Evolutionary conservation across 2,113 vertebrate species (phyloP).

Genomic region (Sceloporus undulatus): DNA sequence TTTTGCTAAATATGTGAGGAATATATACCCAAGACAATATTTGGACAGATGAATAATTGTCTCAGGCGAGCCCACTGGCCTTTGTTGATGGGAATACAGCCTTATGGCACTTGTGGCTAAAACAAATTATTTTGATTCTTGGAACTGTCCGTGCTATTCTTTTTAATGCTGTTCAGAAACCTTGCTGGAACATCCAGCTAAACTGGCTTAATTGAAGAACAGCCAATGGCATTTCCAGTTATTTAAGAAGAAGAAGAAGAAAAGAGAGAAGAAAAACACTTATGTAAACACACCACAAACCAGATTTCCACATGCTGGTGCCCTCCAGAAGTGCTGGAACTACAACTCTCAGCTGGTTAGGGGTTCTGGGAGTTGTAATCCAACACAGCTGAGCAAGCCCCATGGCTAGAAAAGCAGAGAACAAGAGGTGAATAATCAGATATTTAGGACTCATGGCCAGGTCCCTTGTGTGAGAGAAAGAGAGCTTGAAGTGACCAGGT

Average conservation of each 20-base stretch:
- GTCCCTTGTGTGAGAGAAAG: neutral
- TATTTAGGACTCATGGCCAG: neutral
- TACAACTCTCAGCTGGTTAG: neutral
- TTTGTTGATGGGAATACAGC: neutral
- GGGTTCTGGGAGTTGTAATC: neutral
- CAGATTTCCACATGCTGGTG: neutral
- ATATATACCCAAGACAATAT: neutral
- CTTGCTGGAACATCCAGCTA: neutral
- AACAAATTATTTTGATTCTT: neutral
- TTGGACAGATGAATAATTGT: neutral
- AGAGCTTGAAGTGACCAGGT: neutral
- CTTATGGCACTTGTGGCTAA: neutral
- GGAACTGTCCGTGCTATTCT: neutral
- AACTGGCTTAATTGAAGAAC: constrained; percentile 7
- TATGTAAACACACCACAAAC: neutral
- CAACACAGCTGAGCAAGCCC: neutral
- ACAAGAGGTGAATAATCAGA: neutral
- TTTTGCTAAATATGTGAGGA: neutral
- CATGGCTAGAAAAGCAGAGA: neutral
- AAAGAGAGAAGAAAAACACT: neutral
- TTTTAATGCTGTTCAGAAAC: neutral
- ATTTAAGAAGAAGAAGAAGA: neutral
- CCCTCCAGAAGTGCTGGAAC: neutral
- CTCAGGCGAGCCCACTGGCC: neutral
- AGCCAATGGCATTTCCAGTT: neutral